Conservation (phyloP, 2,113 vertebrate genomes). For the Machaerirhynchus nigripectus region DNA sequence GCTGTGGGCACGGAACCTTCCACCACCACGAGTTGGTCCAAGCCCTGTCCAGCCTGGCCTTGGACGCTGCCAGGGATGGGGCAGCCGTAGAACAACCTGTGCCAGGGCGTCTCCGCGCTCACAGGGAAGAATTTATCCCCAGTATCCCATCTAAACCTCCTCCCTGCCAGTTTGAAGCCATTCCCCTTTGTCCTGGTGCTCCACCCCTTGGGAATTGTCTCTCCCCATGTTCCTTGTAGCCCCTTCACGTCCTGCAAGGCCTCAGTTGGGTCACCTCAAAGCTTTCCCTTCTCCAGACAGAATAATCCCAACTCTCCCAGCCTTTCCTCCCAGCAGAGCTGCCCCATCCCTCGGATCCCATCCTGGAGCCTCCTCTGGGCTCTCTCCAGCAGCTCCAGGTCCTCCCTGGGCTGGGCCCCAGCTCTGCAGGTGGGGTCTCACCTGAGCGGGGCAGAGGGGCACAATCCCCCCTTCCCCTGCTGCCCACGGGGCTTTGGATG, state of each 20-base stretch:
- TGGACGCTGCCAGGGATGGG: not conserved
- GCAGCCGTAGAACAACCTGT: rapidly evolving
- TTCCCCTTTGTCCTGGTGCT: not conserved
- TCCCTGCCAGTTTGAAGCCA: not conserved
- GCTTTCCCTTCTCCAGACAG: not conserved
- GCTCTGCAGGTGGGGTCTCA: not conserved
- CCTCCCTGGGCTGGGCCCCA: not conserved
- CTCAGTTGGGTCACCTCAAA: not conserved
- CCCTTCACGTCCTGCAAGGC: not conserved
- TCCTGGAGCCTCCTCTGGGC: not conserved
- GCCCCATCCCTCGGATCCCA: not conserved
- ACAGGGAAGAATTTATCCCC: not conserved
- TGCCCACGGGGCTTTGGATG: not conserved
- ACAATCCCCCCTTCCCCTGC: not conserved
- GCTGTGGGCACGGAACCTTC: not conserved
- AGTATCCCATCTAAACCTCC: not conserved
- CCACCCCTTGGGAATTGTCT: not conserved
- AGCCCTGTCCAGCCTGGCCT: not conserved
- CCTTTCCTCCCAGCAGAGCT: not conserved
- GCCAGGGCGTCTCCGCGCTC: rapidly evolving
- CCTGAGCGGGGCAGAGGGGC: not conserved
- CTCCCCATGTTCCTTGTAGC: not conserved
- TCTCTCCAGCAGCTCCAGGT: not conserved
- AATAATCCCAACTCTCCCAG: too few species aligned
- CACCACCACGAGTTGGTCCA: not conserved